These are phyloP conservation scores for Balaenoptera acutorostrata DNA, from an alignment of 2,113 vertebrate species.

Conservation along the genomic window DNA sequence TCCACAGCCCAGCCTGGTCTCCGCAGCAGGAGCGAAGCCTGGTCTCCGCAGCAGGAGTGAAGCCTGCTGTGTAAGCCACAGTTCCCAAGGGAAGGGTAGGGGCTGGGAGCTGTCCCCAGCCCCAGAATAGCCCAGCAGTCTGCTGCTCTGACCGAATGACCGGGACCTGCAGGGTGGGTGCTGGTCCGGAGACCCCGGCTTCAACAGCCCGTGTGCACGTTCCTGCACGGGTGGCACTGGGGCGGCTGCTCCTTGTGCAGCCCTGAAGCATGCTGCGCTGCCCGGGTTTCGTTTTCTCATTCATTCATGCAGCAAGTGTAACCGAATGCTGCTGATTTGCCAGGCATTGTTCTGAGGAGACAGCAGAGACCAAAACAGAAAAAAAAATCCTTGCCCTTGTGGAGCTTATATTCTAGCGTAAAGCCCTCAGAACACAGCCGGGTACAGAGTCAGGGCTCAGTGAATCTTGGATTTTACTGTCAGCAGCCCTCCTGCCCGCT, in stretches of 20 bases:
- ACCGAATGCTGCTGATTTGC: fast-evolving
- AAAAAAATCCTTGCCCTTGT: background rate
- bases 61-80: background rate
- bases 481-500: fast-evolving
- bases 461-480: background rate
- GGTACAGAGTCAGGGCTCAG: background rate
- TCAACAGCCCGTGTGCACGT: fast-evolving
- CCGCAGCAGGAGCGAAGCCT: background rate
- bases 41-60: fast-evolving
- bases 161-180: background rate
- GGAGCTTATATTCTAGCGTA: background rate
- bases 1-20: background rate
- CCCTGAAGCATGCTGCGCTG: fast-evolving
- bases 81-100: background rate
- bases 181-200: background rate
- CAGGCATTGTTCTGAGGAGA: background rate
- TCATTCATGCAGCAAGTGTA: background rate
- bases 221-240: fast-evolving
- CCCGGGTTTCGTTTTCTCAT: background rate
- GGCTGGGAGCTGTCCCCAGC: background rate
- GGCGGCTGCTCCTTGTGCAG: fast-evolving
- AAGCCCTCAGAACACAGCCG: background rate
- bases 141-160: background rate
- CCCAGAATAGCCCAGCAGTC: background rate
- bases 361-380: background rate